A percentile compares a stretch with the other conserved stretches of the same genome.
Conservation (phyloP, 2,888 invertebrate species). For the Drosophila formosana region DNA sequence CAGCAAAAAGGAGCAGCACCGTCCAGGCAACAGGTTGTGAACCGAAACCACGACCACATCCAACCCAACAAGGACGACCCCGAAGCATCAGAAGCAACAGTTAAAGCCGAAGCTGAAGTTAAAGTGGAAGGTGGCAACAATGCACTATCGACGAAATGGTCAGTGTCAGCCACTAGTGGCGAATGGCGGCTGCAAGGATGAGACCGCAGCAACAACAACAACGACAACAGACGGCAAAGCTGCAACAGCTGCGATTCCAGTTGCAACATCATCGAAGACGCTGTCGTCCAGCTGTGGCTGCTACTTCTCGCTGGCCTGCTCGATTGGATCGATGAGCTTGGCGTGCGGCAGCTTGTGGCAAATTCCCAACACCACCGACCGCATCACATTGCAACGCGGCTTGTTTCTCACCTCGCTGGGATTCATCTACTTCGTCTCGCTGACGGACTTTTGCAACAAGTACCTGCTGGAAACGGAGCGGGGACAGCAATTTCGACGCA, state of each 20-base stretch:
- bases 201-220: not conserved
- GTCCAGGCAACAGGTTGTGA: conserved; percentile 47
- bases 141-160: conserved; percentile 46
- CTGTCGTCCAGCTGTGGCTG: conserved; percentile 68
- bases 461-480: conserved; percentile 87
- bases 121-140: conserved; percentile 5
- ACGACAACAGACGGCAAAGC: not conserved
- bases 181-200: conserved; percentile 40
- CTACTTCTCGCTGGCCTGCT: conserved; percentile 84
- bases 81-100: not conserved
- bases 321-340: conserved; percentile 84
- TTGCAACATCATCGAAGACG: conserved; percentile 7
- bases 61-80: not conserved
- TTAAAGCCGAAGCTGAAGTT: too few relatives aligned
- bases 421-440: conserved; percentile 89
- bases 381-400: conserved; percentile 88
- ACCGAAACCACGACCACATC: conserved; percentile 10
- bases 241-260: not conserved
- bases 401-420: conserved; percentile 88
- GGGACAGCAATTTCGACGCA: conserved; percentile 87
- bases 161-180: conserved; percentile 39
- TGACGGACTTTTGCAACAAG: conserved; percentile 89
- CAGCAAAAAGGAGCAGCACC: conserved; percentile 10
- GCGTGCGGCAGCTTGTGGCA: conserved; percentile 84
- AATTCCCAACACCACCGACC: conserved; percentile 85